Evolutionary conservation across 2,113 vertebrate species (phyloP).

Genomic region (Electrona antarctica): DNA sequence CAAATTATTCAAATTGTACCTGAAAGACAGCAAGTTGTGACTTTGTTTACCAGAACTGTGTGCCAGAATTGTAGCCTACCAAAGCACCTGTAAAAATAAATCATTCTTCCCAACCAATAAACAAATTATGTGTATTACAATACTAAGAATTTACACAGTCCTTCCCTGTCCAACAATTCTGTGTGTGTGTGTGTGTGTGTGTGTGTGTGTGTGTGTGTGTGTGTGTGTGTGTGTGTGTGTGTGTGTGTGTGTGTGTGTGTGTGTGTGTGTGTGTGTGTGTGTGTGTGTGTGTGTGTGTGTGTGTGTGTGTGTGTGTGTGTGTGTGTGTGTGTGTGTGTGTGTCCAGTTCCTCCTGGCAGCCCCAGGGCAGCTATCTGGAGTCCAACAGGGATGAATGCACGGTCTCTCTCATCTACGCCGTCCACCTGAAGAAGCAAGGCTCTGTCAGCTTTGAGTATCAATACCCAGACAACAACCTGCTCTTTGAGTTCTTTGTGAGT

Average conservation of each 20-base stretch:
- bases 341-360: slow-evolving; percentile 87
- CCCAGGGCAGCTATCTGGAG: slow-evolving; percentile 92
- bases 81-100: too few species aligned
- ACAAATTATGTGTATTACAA: too few species aligned
- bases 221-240: background rate
- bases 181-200: background rate
- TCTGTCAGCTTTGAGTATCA: slow-evolving; percentile 95
- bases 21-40: too few species aligned
- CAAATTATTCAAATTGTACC: too few species aligned
- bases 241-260: slow-evolving; percentile 4
- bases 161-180: too few species aligned
- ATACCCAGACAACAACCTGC: slow-evolving; percentile 94
- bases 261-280: slow-evolving; percentile 17
- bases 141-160: too few species aligned
- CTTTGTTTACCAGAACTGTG: too few species aligned
- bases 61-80: too few species aligned
- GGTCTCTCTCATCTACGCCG: slow-evolving; percentile 94
- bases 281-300: slow-evolving; percentile 3
- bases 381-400: slow-evolving; percentile 97
- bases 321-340: background rate
- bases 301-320: background rate
- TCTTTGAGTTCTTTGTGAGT: slow-evolving; percentile 99
- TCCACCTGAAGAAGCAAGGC: slow-evolving; percentile 94
- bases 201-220: background rate
- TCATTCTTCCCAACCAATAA: too few species aligned